Percentiles rank a stretch among this genome's conserved stretches.
phyloP scores from a whole-genome alignment of 2,113 vertebrate genomes.

The Alaudala cheleensis region DNA sequence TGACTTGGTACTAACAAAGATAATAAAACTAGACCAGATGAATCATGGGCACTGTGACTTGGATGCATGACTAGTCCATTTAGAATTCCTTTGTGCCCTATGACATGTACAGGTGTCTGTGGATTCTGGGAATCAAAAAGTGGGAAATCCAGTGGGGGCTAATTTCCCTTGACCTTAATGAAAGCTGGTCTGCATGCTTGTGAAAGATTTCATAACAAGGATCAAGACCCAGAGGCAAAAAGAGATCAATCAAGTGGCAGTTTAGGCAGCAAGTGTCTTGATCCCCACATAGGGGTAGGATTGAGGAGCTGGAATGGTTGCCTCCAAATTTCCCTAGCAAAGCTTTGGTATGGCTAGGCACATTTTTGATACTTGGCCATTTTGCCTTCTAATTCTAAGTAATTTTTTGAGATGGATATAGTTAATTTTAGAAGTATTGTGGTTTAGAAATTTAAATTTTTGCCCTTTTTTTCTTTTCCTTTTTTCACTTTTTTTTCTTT shows the following conservation, averaged over 20 bases:
- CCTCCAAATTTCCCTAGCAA: background rate
- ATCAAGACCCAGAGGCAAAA: background rate
- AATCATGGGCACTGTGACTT: background rate
- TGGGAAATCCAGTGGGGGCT: background rate
- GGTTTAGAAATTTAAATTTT: background rate
- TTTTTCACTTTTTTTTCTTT: background rate
- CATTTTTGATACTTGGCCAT: background rate
- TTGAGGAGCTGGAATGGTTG: background rate
- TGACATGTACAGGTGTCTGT: background rate
- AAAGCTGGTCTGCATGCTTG: background rate
- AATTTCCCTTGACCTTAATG: background rate
- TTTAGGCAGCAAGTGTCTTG: background rate
- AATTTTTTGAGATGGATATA: background rate
- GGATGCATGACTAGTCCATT: background rate
- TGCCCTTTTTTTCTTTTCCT: background rate
- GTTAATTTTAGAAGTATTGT: background rate
- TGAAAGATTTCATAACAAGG: background rate
- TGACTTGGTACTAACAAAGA: background rate
- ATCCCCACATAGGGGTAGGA: background rate
- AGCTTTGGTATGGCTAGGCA: background rate
- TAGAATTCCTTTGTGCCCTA: background rate
- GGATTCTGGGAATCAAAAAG: background rate
- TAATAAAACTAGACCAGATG: background rate
- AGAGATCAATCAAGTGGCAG: background rate
- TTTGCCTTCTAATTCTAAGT: background rate